Base-by-base conservation (phyloP, 2,888 invertebrate genomes). In the Dione vanillae region DNA sequence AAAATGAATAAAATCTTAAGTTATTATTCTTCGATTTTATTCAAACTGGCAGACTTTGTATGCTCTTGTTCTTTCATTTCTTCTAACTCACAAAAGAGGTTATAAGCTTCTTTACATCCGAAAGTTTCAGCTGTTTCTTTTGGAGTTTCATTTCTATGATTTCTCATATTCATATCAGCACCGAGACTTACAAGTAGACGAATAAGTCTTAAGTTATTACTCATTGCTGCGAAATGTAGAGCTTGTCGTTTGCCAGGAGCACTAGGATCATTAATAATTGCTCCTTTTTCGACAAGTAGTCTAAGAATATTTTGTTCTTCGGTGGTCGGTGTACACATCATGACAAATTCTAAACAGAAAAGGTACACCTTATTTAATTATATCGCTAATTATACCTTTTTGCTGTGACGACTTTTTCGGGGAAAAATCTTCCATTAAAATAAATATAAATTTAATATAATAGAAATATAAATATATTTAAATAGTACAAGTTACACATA, bases 221-320 rank as follows among this genome's bases (percentile, higher is more conserved):
- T 89, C 85, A 94, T 91, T 2, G 94, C 94, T 14, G 92, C 93
- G 72, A 92, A 90, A 78, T 94, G 94, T 49, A 94, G 79, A 0
- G 92, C 88, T 76, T 93, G 94, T 14, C 93, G 85, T 11, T 88
- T 85, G 0, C 91, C 92, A 1, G 90, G 88, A 0, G 85, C 87
- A 1, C 83, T 78, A 1, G 83, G 82, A 68, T 90, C 90, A 65
- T 93, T 87, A 6, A 92, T 79, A 45, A 80, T 20, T 9, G 86
- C 89, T 14, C 91, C 93, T 49, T 89, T 83, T 0, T 80, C 71
- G 1, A 92, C 76, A 5, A 94, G 83, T 14, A 89, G 84, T 12
- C 76, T 73, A n/a, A 94, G 79, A 75, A 94, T 86, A 49, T 78
- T 78, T 49, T 83, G 79, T 73, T 93, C 90, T 82, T 89, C 86